Conservation (phyloP, 2,797 vertebrate species). For the Typhlichthys eigenmanni region DNA sequence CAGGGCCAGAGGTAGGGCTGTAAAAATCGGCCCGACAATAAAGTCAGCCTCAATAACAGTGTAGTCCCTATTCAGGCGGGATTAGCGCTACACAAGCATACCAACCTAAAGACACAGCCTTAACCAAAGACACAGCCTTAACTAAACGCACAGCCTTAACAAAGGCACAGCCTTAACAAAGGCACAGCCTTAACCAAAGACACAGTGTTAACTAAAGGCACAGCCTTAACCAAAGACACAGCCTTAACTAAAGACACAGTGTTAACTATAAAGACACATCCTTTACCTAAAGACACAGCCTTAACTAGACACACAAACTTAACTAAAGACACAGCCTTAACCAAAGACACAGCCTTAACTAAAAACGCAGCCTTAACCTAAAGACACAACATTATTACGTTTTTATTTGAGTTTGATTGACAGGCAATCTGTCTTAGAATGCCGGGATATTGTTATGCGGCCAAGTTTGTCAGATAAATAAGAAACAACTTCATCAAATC, state of each 20-base stretch:
- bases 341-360: too few species aligned
- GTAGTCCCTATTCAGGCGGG: conserved; percentile 58
- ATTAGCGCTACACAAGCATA: conserved; percentile 61
- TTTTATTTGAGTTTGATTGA: too few species aligned
- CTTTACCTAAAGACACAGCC: too few species aligned
- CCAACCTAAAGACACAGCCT: conserved; percentile 35
- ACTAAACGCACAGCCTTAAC: conserved; percentile 23
- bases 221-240: conserved; percentile 32
- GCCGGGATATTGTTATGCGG: too few species aligned
- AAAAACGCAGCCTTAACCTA: conserved; percentile 45
- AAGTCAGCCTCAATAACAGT: conserved; percentile 57
- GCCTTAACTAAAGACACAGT: conserved; percentile 40
- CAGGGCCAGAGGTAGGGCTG: conserved; percentile 65
- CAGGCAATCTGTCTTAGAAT: too few species aligned
- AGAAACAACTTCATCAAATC: too few species aligned
- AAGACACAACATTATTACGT: conserved; percentile 19
- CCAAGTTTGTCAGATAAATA: too few species aligned
- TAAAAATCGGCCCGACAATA: conserved; percentile 73
- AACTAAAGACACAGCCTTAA: conserved; percentile 22
- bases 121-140: conserved; percentile 45
- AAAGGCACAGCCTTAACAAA: neutral
- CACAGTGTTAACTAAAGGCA: conserved; percentile 1
- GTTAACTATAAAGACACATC: conserved; percentile 29
- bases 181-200: conserved; percentile 49
- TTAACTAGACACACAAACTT: conserved; percentile 37